Evolutionary conservation across 2,888 invertebrate species (phyloP), one percentile per base, ranked within the genome.

Genomic region (Parascotia fuliginaria): DNA sequence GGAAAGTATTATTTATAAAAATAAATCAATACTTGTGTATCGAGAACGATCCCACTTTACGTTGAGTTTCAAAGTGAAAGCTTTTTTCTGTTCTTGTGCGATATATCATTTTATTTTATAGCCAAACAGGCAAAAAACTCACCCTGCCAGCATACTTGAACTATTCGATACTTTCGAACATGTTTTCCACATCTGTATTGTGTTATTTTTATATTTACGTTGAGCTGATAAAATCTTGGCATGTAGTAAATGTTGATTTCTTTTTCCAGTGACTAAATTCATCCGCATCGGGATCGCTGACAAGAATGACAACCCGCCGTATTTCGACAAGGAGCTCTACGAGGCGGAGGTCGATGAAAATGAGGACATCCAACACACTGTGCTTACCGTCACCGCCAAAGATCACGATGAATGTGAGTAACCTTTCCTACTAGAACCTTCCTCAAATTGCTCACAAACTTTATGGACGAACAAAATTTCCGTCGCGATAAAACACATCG

Each of bases 281-380:
- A 98, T 98, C 92, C 98, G 98, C 74, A 98, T 99, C 92, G 98
- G 97, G 77, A 98, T 99, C 83, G 98, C 98, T 74, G 99, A 99
- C 93, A 98, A 98, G 94, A 99, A 99, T 95, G 99, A 99, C 94
- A 99, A 99, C 93, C 98, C 98, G 60, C 99, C 99, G 62, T 97
- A 97, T 92, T 99, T 99, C 93, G 98, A 98, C 94, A 98, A 98
- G 93, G 96, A 96, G 79, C 94, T 98, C 76, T 98, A 98, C 92
- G 97, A 98, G 92, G 98, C 98, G 77, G 98, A 98, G 92, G 98
- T 98, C 79, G 98, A 98, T 92, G 98, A 98, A 89, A 98, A 98
- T 94, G 98, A 98, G 90, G 98, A 98, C 83, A 98, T 98, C 79
- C 98, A 98, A 80, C 98, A 98, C 87, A 98, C 98, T 58, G 98